Percentiles rank a stretch among this genome's conserved stretches.
These are phyloP conservation scores for Idaea aversata DNA, from an alignment of 2,888 invertebrate species.

Conservation along the genomic window DNA sequence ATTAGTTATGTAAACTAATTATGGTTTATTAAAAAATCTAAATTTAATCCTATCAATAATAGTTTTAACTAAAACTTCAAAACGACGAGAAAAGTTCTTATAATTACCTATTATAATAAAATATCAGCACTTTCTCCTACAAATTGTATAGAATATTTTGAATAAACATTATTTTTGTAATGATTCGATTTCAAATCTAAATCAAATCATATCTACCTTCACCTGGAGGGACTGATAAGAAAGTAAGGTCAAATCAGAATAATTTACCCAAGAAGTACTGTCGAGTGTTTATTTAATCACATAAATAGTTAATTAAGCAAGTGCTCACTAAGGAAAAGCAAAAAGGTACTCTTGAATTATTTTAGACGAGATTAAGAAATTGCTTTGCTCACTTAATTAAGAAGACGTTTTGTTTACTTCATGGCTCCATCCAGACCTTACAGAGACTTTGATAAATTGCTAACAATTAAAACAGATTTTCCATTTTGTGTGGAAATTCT, in stretches of 20 bases:
- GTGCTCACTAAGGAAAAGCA: not conserved
- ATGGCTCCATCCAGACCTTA: conserved; percentile 29
- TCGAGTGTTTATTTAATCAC: conserved; percentile 13
- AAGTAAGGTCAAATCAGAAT: not conserved
- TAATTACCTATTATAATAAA: too few relatives aligned
- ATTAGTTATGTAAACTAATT: too few relatives aligned
- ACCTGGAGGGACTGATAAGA: not conserved
- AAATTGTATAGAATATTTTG: too few relatives aligned
- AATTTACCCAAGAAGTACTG: not conserved
- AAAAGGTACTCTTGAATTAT: conserved; percentile 33
- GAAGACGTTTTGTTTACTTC: conserved; percentile 50
- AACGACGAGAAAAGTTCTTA: too few relatives aligned
- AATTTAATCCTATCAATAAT: too few relatives aligned
- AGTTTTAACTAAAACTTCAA: too few relatives aligned
- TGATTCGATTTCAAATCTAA: not conserved
- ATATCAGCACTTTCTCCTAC: too few relatives aligned
- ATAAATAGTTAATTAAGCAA: conserved; percentile 9
- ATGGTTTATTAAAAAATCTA: too few relatives aligned
- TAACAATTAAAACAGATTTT: conserved; percentile 43
- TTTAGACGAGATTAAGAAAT: conserved; percentile 51
- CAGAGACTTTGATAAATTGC: conserved; percentile 55
- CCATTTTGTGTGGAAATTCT: conserved; percentile 32
- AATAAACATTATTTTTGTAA: too few relatives aligned
- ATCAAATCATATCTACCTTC: not conserved
- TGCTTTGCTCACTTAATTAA: conserved; percentile 56